Conservation (phyloP, 2,113 vertebrate species). For the Muntiacus muntjak region DNA sequence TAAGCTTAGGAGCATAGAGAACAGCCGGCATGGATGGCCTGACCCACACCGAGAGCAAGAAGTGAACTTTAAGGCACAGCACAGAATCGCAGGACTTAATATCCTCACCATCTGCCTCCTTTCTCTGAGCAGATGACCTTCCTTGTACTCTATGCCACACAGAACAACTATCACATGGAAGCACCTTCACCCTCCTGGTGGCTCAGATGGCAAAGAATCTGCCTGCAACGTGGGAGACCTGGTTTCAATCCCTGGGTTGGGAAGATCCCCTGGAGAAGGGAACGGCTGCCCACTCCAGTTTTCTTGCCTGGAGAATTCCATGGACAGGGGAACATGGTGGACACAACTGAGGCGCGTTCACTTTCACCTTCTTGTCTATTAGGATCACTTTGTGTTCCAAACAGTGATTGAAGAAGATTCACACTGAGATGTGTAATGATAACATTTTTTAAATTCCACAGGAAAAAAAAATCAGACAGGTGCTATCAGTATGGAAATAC, state of each 20-base stretch:
- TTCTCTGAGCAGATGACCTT: not conserved
- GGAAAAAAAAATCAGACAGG: not conserved
- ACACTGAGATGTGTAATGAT: too few species aligned
- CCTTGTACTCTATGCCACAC: not conserved
- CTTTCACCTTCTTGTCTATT: not conserved
- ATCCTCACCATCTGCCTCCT: not conserved
- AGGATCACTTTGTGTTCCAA: not conserved
- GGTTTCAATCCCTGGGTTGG: not conserved
- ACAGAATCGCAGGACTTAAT: not conserved
- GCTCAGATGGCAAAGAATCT: not conserved
- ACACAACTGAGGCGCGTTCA: not conserved
- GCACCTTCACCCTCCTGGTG: not conserved
- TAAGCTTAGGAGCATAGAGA: not conserved
- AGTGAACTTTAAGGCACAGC: not conserved
- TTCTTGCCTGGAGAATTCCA: not conserved
- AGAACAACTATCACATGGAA: not conserved
- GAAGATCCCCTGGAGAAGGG: not conserved
- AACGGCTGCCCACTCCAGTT: rapidly evolving
- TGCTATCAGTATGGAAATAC: not conserved
- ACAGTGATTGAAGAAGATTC: not conserved
- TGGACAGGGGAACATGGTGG: not conserved
- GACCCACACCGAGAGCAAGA: not conserved
- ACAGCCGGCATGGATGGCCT: not conserved
- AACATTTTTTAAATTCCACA: not conserved
- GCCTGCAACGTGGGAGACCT: not conserved